phyloP scores from a whole-genome alignment of 2,888 invertebrate species.

The Meteorus cinctellus region DNA sequence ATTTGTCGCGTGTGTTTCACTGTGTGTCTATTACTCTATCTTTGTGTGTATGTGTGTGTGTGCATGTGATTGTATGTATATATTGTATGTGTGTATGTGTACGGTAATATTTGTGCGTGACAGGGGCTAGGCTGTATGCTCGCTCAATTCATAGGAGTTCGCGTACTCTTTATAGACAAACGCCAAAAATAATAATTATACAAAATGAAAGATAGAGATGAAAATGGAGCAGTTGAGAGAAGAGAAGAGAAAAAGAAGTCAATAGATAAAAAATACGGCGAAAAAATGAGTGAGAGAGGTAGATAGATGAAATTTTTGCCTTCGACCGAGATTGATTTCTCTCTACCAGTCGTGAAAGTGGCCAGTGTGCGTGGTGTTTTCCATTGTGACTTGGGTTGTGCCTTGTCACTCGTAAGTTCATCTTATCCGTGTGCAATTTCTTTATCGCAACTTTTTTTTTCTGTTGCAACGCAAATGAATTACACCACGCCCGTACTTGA shows the following conservation, averaged over 20 bases:
- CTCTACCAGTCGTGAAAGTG: constrained; percentile 40
- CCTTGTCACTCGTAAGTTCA: constrained; percentile 44
- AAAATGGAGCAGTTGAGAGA: neutral
- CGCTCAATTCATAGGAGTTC: constrained; percentile 40
- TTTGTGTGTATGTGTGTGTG: neutral
- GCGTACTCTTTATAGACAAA: neutral
- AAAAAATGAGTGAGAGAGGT: constrained; percentile 28
- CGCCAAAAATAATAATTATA: neutral
- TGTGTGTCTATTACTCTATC: neutral
- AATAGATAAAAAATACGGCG: too few species aligned
- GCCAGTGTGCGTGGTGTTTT: constrained; percentile 50
- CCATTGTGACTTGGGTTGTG: constrained; percentile 54
- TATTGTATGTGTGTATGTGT: neutral
- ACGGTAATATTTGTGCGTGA: constrained; percentile 6
- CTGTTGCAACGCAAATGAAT: neutral
- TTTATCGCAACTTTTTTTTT: neutral
- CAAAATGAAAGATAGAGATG: neutral
- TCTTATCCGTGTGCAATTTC: constrained; percentile 1
- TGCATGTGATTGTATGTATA: neutral
- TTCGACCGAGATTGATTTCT: constrained; percentile 43
- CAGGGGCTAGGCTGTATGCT: constrained; percentile 22
- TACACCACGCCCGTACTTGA: constrained; percentile 39
- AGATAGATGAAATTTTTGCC: constrained; percentile 28
- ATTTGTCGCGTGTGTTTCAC: neutral
- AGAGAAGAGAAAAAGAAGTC: too few species aligned